Percentiles rank a stretch among this genome's conserved stretches.
phyloP scores from a whole-genome alignment of 2,888 invertebrate genomes.

The Alcis repandata region DNA sequence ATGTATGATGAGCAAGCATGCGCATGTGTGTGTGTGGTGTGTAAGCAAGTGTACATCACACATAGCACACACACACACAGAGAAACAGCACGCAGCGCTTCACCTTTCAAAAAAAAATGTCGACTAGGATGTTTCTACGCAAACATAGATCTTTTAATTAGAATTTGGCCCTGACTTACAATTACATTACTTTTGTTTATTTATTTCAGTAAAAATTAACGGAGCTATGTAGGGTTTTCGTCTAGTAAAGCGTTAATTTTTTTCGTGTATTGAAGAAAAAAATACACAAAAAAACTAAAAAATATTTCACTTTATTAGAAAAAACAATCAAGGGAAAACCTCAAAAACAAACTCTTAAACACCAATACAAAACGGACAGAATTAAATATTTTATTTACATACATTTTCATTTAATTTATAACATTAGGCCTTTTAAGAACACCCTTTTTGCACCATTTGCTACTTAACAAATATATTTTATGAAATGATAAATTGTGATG shows the following conservation, averaged over 20 bases:
- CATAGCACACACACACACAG: no score
- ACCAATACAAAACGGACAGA: constrained; percentile 61
- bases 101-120: no score
- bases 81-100: no score
- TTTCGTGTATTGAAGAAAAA: neutral
- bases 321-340: constrained; percentile 66
- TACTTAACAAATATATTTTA: constrained; percentile 16
- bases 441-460: constrained; percentile 33
- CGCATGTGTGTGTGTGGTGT: no score
- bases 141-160: no score
- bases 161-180: no score
- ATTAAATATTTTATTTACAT: constrained; percentile 65
- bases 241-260: neutral
- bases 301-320: constrained; percentile 67
- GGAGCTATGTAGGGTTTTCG: no score
- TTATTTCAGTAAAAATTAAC: no score
- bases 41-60: no score
- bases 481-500: constrained; percentile 16
- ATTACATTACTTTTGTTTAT: no score
- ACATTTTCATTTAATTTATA: constrained; percentile 43
- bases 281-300: constrained; percentile 50
- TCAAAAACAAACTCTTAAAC: constrained; percentile 66
- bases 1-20: no score
- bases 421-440: constrained; percentile 50
- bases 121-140: no score